Evolutionary conservation across 1,140 invertebrate species (phyloP).

Genomic region (Cataglyphis hispanica): DNA sequence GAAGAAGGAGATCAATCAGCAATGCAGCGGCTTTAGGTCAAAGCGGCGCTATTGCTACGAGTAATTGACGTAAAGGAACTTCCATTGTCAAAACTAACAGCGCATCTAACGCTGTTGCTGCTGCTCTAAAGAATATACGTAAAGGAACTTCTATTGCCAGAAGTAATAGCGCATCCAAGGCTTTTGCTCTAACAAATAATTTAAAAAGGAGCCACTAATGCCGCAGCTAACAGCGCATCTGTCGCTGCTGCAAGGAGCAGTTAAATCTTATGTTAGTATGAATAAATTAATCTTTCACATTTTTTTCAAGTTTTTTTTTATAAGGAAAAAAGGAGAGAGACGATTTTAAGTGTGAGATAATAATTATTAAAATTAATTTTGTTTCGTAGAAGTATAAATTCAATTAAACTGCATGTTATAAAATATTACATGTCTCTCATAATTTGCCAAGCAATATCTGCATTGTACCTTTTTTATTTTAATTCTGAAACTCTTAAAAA

Average conservation of each 20-base stretch:
- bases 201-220: no score
- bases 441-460: background rate
- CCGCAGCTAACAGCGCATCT: no score
- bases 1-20: background rate
- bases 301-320: no score
- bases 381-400: background rate
- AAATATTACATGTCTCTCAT: background rate
- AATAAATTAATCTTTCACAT: no score
- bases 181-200: no score
- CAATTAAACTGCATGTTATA: background rate
- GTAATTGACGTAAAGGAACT: background rate
- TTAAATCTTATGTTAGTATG: background rate
- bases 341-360: background rate
- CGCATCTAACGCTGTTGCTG: background rate
- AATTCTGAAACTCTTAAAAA: background rate
- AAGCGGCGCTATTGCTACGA: background rate
- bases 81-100: background rate
- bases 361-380: conserved; percentile 13
- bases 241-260: no score
- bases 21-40: background rate
- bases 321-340: no score
- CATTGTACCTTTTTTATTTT: background rate
- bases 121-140: background rate
- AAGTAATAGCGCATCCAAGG: no score
- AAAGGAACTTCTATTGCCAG: no score